A percentile compares a stretch with the other conserved stretches of the same genome.
These are phyloP conservation scores for Dipodomys merriami DNA, from an alignment of 2,113 vertebrate species.

Conservation along the genomic window DNA sequence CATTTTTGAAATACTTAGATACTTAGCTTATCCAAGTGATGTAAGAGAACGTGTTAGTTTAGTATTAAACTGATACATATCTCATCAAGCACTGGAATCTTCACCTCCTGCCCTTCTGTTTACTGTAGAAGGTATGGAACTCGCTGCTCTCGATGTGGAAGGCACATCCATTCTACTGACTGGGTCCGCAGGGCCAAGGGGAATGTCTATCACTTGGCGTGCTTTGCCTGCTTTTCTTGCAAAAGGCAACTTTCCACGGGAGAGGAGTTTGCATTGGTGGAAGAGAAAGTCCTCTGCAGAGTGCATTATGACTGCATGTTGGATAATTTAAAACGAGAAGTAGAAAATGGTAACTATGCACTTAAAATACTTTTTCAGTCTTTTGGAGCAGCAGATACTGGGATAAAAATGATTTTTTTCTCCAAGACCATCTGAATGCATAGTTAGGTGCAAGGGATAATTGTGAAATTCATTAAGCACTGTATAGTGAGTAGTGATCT, in stretches of 20 bases:
- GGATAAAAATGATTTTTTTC: slow-evolving; percentile 15
- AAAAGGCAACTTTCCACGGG: slow-evolving; percentile 98
- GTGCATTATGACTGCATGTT: slow-evolving; percentile 98
- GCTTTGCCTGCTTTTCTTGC: slow-evolving; percentile 99
- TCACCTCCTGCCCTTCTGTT: neutral
- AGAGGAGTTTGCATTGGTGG: slow-evolving; percentile 98
- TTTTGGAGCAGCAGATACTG: slow-evolving; percentile 25
- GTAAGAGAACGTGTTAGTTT: neutral
- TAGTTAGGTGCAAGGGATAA: slow-evolving; percentile 42
- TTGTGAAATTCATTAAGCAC: slow-evolving; percentile 42
- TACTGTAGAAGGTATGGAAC: slow-evolving; percentile 94
- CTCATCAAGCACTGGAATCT: slow-evolving; percentile 21
- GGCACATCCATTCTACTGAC: slow-evolving; percentile 97
- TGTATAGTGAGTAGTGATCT: slow-evolving; percentile 6
- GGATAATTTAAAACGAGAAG: slow-evolving; percentile 97
- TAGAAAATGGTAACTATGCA: slow-evolving; percentile 93
- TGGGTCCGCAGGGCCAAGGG: slow-evolving; percentile 98
- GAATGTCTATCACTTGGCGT: slow-evolving; percentile 96
- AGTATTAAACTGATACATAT: neutral
- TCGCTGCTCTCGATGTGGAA: slow-evolving; percentile 96
- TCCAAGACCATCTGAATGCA: slow-evolving; percentile 11
- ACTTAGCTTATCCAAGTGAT: neutral
- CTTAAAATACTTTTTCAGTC: slow-evolving; percentile 53
- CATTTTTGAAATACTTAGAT: slow-evolving; percentile 48
- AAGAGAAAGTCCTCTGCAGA: slow-evolving; percentile 96